A percentile compares a stretch with the other conserved stretches of the same genome.
Evolutionary conservation across 2,113 vertebrate species (phyloP).

Genomic region (Vimba vimba): DNA sequence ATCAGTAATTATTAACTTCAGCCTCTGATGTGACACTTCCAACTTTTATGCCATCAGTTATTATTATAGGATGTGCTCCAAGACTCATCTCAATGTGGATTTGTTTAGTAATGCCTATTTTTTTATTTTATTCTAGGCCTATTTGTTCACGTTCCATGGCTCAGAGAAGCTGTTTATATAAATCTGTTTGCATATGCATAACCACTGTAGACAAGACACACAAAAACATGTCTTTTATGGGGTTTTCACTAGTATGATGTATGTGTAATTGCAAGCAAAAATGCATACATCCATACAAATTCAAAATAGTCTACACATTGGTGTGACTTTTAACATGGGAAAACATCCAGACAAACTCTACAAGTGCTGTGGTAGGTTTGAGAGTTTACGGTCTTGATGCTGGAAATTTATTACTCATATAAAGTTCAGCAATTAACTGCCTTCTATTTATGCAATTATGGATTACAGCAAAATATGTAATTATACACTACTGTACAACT

Average conservation of each 20-base stretch:
- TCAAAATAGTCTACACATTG: not conserved
- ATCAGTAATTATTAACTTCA: constrained; percentile 6
- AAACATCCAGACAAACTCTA: not conserved
- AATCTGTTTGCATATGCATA: not conserved
- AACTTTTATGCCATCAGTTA: constrained; percentile 3
- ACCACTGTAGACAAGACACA: not conserved
- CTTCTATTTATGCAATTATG: constrained; percentile 23
- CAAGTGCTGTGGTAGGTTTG: not conserved
- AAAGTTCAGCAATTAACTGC: constrained; percentile 4
- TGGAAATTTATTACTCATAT: constrained; percentile 12
- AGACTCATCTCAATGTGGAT: constrained; percentile 9
- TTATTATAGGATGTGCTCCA: not conserved
- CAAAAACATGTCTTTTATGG: not conserved
- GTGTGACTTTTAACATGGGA: not conserved
- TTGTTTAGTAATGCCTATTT: constrained; percentile 3
- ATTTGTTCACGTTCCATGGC: constrained; percentile 1
- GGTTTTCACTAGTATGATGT: not conserved
- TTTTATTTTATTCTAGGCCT: not conserved
- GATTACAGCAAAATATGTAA: constrained; percentile 5
- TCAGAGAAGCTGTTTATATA: constrained; percentile 2
- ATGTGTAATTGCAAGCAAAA: not conserved
- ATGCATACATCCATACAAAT: not conserved
- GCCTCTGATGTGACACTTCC: not conserved
- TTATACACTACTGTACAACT: constrained; percentile 16
- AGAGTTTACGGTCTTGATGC: not conserved